These are phyloP conservation scores for Catalaphyllia jardinei DNA, from an alignment of 64 coral and sea anemone species.

Conservation along the genomic window DNA sequence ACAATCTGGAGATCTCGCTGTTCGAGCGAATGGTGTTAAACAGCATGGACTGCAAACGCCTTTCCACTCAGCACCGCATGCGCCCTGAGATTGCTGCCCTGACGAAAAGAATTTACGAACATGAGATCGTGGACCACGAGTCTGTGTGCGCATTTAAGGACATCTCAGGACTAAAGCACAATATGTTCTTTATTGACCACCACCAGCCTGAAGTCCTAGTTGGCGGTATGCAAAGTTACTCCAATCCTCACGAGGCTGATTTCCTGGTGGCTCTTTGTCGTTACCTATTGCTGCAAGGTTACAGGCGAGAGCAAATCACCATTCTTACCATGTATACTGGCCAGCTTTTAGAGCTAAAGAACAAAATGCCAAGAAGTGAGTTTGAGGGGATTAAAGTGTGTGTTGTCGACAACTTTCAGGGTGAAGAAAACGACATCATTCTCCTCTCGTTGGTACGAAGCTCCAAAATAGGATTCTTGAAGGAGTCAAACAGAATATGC, in stretches of 20 bases:
- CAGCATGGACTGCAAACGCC: slow-evolving; percentile 46
- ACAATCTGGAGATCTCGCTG: slow-evolving; percentile 81
- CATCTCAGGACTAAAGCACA: slow-evolving; percentile 62
- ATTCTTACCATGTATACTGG: slow-evolving; percentile 76
- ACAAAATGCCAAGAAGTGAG: slow-evolving; percentile 10
- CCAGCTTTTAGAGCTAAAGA: slow-evolving; percentile 60
- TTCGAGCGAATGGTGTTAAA: slow-evolving; percentile 86
- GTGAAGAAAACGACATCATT: slow-evolving; percentile 45
- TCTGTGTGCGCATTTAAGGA: slow-evolving; percentile 61
- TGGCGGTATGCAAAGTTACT: slow-evolving; percentile 49
- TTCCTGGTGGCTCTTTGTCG: slow-evolving; percentile 74
- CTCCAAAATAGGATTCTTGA: slow-evolving; percentile 3
- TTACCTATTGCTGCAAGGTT: slow-evolving; percentile 75
- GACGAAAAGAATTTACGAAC: slow-evolving; percentile 63
- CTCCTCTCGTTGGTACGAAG: slow-evolving; percentile 16
- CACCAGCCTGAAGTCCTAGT: slow-evolving; percentile 24
- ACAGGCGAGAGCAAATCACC: slow-evolving; percentile 45
- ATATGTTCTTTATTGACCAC: slow-evolving; percentile 90
- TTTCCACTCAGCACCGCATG: slow-evolving; percentile 92
- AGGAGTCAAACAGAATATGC: slow-evolving; percentile 58
- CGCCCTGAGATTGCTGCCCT: slow-evolving; percentile 75
- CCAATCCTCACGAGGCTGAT: slow-evolving; percentile 72
- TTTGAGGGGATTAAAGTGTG: slow-evolving; percentile 61
- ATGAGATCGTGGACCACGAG: slow-evolving; percentile 53
- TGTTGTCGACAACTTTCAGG: slow-evolving; percentile 75